Evolutionary conservation across 2,888 invertebrate genomes (phyloP).

Genomic region (Drosophila rellima): DNA sequence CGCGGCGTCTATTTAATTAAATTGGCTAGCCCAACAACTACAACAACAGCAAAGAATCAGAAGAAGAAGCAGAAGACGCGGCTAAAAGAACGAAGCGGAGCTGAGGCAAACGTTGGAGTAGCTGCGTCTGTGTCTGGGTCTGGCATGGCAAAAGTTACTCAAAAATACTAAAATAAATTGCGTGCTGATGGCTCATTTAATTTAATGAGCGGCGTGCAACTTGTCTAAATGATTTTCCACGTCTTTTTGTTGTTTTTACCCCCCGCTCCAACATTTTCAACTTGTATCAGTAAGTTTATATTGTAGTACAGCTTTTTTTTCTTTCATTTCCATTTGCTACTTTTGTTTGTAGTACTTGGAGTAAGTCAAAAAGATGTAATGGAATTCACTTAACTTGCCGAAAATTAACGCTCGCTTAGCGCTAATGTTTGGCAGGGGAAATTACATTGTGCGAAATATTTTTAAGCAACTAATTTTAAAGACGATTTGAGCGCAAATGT

Average conservation of each 20-base stretch:
- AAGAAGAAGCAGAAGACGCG: constrained; percentile 7
- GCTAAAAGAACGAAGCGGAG: constrained; percentile 11
- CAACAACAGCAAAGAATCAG: constrained; percentile 13
- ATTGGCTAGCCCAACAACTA: constrained; percentile 49
- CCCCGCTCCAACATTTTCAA: constrained; percentile 40
- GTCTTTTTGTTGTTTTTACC: constrained; percentile 47
- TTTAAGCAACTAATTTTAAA: constrained; percentile 59
- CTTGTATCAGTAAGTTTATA: constrained; percentile 38
- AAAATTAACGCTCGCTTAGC: constrained; percentile 69
- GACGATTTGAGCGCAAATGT: constrained; percentile 75
- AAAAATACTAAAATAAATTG: constrained; percentile 85
- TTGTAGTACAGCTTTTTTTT: constrained; percentile 17
- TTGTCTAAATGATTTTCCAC: constrained; percentile 85
- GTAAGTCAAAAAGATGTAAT: constrained; percentile 58
- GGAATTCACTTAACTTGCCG: constrained; percentile 65
- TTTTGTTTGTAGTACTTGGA: constrained; percentile 25
- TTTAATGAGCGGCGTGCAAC: constrained; percentile 85
- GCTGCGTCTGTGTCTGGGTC: constrained; percentile 45
- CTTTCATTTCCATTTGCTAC: neutral
- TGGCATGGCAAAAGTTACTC: constrained; percentile 75
- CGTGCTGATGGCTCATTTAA: constrained; percentile 85
- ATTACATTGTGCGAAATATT: constrained; percentile 60
- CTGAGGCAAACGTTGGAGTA: constrained; percentile 7
- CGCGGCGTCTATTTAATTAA: constrained; percentile 70
- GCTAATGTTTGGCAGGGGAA: constrained; percentile 51